These are phyloP conservation scores for Glossophaga mutica DNA, from an alignment of 2,797 vertebrate genomes.

Conservation along the genomic window DNA sequence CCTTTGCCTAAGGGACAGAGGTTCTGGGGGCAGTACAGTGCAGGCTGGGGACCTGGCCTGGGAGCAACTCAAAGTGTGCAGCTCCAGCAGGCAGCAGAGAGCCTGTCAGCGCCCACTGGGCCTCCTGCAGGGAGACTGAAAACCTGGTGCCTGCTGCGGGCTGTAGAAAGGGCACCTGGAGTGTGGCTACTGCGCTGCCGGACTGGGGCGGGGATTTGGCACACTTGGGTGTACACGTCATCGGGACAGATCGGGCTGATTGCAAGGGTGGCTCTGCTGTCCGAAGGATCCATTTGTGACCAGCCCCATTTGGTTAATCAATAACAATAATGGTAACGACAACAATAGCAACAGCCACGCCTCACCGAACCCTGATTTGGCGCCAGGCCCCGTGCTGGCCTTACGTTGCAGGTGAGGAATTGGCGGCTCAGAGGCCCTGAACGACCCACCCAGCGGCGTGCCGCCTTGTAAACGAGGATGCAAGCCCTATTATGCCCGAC, in stretches of 20 bases:
- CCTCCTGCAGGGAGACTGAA: neutral
- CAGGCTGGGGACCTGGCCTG: neutral
- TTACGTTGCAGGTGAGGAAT: neutral
- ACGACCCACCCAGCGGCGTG: rapidly evolving
- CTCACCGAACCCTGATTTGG: rapidly evolving
- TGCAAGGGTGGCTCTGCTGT: neutral
- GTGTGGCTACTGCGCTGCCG: neutral
- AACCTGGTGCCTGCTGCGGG: neutral
- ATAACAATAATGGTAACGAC: neutral
- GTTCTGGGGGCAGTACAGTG: too few relatives aligned
- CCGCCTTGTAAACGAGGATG: neutral
- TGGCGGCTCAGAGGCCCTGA: rapidly evolving
- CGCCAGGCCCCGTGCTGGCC: neutral
- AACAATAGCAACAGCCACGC: rapidly evolving
- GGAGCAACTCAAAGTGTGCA: neutral
- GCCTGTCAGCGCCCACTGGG: neutral
- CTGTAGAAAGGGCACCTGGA: neutral
- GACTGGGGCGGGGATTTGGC: neutral
- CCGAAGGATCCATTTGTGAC: neutral
- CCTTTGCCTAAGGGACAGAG: neutral
- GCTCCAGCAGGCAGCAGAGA: too few relatives aligned
- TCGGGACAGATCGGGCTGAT: neutral
- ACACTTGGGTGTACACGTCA: neutral
- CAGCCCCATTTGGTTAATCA: neutral
- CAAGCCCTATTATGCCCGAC: neutral